Evolutionary conservation across 2,113 vertebrate genomes (phyloP).

Genomic region (Emydura subglobosa): DNA sequence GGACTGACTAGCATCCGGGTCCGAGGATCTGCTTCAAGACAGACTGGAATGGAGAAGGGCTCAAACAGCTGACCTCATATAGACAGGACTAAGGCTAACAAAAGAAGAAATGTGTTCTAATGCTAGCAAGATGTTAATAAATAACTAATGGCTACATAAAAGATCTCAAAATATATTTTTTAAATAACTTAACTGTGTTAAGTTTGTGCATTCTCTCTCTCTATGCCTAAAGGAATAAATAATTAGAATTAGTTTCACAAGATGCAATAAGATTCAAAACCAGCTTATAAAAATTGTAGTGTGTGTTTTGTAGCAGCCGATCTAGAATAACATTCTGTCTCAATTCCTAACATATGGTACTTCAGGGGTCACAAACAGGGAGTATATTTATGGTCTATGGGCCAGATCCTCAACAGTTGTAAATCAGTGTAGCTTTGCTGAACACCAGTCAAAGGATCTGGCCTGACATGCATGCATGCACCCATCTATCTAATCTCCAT

Average conservation of each 20-base stretch:
- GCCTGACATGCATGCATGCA: background rate
- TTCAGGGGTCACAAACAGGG: slow-evolving; percentile 5
- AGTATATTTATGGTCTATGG: background rate
- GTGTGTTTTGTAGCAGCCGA: slow-evolving; percentile 3
- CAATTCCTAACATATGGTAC: background rate
- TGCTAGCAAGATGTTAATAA: background rate
- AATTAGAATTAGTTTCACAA: background rate
- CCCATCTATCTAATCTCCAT: background rate
- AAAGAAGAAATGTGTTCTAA: background rate
- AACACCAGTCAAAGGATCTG: background rate
- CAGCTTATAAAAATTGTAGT: background rate
- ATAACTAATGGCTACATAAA: background rate
- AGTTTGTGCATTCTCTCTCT: background rate
- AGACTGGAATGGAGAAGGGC: background rate
- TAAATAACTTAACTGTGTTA: background rate
- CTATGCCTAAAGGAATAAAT: background rate
- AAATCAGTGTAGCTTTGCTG: background rate
- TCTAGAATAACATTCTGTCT: background rate
- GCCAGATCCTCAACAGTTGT: background rate
- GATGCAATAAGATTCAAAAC: background rate
- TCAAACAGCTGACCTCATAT: background rate
- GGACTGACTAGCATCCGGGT: background rate
- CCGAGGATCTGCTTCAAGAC: background rate
- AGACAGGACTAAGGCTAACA: background rate
- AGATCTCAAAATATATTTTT: background rate